These are phyloP conservation scores for Eurypyga helias DNA, from an alignment of 2,113 vertebrate genomes.

Conservation along the genomic window DNA sequence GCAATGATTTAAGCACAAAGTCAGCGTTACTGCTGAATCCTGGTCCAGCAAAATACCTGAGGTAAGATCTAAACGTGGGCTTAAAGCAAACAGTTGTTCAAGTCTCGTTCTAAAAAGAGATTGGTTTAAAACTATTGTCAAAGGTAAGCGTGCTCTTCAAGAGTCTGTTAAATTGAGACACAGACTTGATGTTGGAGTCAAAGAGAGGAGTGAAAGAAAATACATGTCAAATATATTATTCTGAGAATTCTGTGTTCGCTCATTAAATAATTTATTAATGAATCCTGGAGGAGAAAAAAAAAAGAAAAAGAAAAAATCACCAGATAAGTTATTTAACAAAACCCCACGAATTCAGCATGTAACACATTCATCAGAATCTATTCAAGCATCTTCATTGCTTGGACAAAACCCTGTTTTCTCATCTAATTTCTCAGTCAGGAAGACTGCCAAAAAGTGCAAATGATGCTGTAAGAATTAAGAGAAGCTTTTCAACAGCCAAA, in stretches of 20 bases:
- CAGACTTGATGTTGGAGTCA: not conserved
- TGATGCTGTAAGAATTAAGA: slow-evolving; percentile 39
- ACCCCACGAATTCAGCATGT: slow-evolving; percentile 12
- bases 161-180: not conserved
- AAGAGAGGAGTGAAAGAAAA: not conserved
- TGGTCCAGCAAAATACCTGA: not conserved
- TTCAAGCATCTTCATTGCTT: slow-evolving; percentile 51
- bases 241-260: slow-evolving; percentile 15
- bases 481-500: slow-evolving; percentile 33
- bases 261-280: slow-evolving; percentile 42
- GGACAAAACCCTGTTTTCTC: slow-evolving; percentile 57
- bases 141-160: not conserved
- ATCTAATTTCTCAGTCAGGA: slow-evolving; percentile 67
- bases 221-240: slow-evolving; percentile 7
- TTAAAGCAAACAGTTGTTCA: not conserved
- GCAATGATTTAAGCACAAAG: not conserved
- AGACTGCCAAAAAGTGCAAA: slow-evolving; percentile 63
- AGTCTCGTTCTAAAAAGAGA: not conserved
- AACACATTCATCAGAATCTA: slow-evolving; percentile 58
- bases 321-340: slow-evolving; percentile 51
- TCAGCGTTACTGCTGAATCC: not conserved
- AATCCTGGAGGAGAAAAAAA: not conserved
- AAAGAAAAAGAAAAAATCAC: not conserved
- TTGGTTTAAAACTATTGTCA: not conserved
- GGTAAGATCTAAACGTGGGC: not conserved